Evolutionary conservation across 2,888 invertebrate genomes (phyloP).

Genomic region (Lasioglossum villosulum): DNA sequence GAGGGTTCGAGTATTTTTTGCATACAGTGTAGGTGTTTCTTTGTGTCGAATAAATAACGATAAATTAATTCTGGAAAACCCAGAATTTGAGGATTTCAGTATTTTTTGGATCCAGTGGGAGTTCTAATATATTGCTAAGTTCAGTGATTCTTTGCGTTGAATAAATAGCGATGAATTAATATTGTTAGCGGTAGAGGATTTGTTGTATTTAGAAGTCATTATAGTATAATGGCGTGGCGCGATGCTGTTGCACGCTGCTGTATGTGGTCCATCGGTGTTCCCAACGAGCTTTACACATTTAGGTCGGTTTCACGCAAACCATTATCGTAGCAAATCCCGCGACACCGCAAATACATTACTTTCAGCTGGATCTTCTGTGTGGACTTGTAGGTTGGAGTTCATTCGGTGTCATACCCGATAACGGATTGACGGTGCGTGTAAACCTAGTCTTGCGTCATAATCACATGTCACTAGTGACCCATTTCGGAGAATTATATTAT

Average conservation of each 20-base stretch:
- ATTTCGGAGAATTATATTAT: slow-evolving; percentile 17
- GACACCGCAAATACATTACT: slow-evolving; percentile 37
- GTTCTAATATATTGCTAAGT: no score
- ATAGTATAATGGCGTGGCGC: not conserved
- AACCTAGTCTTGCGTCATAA: slow-evolving; percentile 39
- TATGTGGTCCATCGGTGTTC: slow-evolving; percentile 12
- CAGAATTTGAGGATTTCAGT: no score
- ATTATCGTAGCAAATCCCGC: slow-evolving; percentile 40
- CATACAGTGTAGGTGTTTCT: no score
- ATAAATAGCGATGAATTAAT: not conserved
- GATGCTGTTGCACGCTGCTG: not conserved
- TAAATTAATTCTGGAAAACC: not conserved
- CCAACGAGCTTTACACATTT: slow-evolving; percentile 55
- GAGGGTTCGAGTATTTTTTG: no score
- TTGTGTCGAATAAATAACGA: no score
- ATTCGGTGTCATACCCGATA: slow-evolving; percentile 5
- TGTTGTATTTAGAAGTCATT: not conserved
- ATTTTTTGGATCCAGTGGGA: no score
- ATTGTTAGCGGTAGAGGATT: not conserved
- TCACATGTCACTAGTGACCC: slow-evolving; percentile 44
- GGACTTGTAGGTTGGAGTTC: slow-evolving; percentile 27
- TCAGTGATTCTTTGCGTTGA: no score
- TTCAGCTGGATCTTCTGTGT: slow-evolving; percentile 45
- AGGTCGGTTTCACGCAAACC: slow-evolving; percentile 51
- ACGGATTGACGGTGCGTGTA: slow-evolving; percentile 36